Percentiles rank a stretch among this genome's conserved stretches.
These are phyloP conservation scores for Craterocephalus amniculus DNA, from an alignment of 2,797 vertebrate species.

Conservation along the genomic window DNA sequence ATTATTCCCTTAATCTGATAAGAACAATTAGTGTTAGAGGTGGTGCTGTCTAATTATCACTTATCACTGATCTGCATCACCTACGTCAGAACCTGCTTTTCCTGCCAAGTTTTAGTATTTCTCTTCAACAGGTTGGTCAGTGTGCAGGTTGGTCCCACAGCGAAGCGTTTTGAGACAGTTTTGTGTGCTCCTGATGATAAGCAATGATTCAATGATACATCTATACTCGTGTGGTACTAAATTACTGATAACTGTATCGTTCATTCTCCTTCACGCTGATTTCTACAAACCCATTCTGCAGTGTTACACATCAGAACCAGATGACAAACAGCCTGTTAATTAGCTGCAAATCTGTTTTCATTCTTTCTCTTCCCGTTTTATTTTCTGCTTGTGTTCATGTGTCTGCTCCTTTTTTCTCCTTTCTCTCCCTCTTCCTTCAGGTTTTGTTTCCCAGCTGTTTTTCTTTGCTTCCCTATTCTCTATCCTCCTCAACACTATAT, in stretches of 20 bases:
- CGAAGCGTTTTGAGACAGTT: too few relatives aligned
- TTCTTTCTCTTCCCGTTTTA: neutral
- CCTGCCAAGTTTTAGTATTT: neutral
- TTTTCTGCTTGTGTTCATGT: neutral
- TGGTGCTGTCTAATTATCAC: slow-evolving; percentile 63
- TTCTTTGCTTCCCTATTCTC: neutral
- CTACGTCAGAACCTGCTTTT: slow-evolving; percentile 23
- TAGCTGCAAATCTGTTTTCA: neutral
- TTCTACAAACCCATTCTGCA: too few relatives aligned
- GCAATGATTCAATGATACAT: too few relatives aligned
- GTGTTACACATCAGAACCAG: too few relatives aligned
- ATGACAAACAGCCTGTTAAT: neutral
- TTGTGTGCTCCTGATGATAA: too few relatives aligned
- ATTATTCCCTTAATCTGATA: slow-evolving; percentile 74
- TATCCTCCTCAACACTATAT: neutral
- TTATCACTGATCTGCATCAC: slow-evolving; percentile 51
- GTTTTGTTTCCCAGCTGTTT: neutral
- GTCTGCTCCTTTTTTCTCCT: neutral
- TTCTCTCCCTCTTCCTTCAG: neutral
- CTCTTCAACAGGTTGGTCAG: neutral
- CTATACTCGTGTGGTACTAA: too few relatives aligned
- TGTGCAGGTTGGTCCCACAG: neutral
- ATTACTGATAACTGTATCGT: neutral
- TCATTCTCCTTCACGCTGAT: neutral
- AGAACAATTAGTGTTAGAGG: slow-evolving; percentile 68